A percentile compares a stretch with the other conserved stretches of the same genome.
phyloP scores from a whole-genome alignment of 2,888 invertebrate genomes.

The Cryptops parisi region DNA sequence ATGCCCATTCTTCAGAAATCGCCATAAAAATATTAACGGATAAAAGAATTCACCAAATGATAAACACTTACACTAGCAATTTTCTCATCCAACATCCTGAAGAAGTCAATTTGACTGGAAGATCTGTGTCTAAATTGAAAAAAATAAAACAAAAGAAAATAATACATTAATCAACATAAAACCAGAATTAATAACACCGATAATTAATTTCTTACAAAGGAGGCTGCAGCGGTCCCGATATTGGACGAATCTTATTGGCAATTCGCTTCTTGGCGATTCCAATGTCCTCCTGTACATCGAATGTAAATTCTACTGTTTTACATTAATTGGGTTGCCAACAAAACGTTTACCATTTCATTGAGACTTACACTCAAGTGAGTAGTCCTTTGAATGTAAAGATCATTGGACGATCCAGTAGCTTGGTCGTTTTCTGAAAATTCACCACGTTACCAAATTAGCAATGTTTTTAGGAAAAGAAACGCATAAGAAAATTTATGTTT shows the following conservation, averaged over 20 bases:
- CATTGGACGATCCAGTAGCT: not conserved
- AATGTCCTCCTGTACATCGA: slow-evolving; percentile 5
- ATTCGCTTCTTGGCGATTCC: slow-evolving; percentile 9
- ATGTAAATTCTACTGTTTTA: not conserved
- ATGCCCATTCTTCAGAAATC: too few species aligned
- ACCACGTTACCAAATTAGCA: too few species aligned
- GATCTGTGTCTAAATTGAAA: slow-evolving; percentile 57
- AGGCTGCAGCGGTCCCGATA: slow-evolving; percentile 15
- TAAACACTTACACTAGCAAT: slow-evolving; percentile 67
- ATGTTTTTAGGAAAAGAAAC: too few species aligned
- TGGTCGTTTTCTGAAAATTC: too few species aligned
- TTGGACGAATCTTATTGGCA: slow-evolving; percentile 14
- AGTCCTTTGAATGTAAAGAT: not conserved
- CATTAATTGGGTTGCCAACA: too few species aligned
- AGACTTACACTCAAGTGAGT: not conserved
- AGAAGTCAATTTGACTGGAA: slow-evolving; percentile 79
- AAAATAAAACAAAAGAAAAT: slow-evolving; percentile 18
- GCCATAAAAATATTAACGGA: too few species aligned
- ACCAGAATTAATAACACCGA: not conserved
- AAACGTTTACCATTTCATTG: too few species aligned
- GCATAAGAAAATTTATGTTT: too few species aligned
- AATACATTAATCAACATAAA: not conserved
- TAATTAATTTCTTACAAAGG: slow-evolving; percentile 10
- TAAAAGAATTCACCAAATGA: too few species aligned
- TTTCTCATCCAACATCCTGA: slow-evolving; percentile 82